Base-by-base conservation (phyloP, 2,113 vertebrate genomes). In the Menidia beryllina region DNA sequence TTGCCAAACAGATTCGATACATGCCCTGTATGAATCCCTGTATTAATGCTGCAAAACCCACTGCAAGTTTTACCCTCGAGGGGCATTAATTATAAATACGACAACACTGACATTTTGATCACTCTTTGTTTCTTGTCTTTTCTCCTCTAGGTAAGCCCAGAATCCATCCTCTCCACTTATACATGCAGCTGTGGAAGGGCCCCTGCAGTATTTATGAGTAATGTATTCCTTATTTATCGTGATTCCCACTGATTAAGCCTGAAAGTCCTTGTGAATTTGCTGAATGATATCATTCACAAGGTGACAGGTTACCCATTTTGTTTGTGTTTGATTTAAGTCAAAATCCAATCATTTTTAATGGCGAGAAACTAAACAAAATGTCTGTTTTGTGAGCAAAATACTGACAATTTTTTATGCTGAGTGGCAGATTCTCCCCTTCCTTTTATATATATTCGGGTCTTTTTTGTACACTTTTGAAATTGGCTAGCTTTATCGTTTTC, bases 131-230 rank as follows among this genome's bases (percentile, higher is more conserved):
- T 62, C 26, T 68, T 75, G 52, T 61, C 45, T 20, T 62, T 27
- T 83, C 72, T 82, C 59, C 57, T 82, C 50, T 77, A 90, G 90
- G 89, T 90, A 91, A 86, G 87, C 55, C 67, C 65, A 49, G 34
- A 61, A 34, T 43, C 63, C 69, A 23, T 23, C 14, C 13, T 27
- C 25, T 23, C 50, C 55, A 26, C 41, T 48, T 27, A 25, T 43
- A 48, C 26, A 50, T 65, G 26, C 43, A 47, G 49, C 1, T 65
- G 53, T 70, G 58, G 72, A 71, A 17, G 60, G 23, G 27, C 9
- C 75, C 49, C 63, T 67, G 72, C 72, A 63, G 25, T 62, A 49
- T 50, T 80, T 76, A 75, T 69, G 83, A 85, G 87, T 88, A 91
- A 87, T 57, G 83, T 90, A 89, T 89, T 80, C 77, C 64, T 90